Evolutionary conservation across 2,797 vertebrate species (phyloP).

Genomic region (Diplodus puntazzo): DNA sequence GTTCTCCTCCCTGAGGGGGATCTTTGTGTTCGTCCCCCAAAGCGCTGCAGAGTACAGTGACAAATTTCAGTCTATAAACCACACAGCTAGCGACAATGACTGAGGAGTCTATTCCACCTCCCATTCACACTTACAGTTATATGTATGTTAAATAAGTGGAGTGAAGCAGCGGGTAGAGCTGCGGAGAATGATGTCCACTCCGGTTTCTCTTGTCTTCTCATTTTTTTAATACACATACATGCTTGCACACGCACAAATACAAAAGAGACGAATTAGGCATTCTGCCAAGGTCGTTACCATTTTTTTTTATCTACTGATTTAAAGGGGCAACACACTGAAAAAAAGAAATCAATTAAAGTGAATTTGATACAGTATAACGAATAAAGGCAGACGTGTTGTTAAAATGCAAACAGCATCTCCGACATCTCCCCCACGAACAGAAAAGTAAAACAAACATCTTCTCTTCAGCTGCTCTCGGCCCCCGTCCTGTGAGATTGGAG

Average conservation of each 20-base stretch:
- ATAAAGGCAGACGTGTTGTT: conserved; percentile 88
- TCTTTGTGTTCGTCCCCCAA: conserved; percentile 89
- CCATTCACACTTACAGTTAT: conserved; percentile 77
- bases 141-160: conserved; percentile 63
- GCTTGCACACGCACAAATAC: conserved; percentile 36
- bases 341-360: conserved; percentile 91
- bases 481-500: conserved; percentile 84
- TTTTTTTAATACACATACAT: conserved; percentile 53
- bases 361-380: conserved; percentile 90
- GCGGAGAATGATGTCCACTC: conserved; percentile 39
- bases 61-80: conserved; percentile 87
- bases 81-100: conserved; percentile 87
- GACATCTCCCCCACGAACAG: conserved; percentile 76
- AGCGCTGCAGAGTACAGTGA: conserved; percentile 89
- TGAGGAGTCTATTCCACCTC: conserved; percentile 81
- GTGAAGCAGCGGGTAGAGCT: conserved; percentile 58
- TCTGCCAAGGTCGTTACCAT: conserved; percentile 87
- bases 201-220: conserved; percentile 30
- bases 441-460: conserved; percentile 43
- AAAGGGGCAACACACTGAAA: conserved; percentile 86
- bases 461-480: conserved; percentile 86
- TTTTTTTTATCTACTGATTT: conserved; percentile 87
- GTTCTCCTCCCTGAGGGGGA: conserved; percentile 88
- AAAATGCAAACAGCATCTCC: conserved; percentile 92
- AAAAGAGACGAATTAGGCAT: conserved; percentile 83